phyloP scores from a whole-genome alignment of 2,113 vertebrate genomes.

The Lichenostomus cassidix region DNA sequence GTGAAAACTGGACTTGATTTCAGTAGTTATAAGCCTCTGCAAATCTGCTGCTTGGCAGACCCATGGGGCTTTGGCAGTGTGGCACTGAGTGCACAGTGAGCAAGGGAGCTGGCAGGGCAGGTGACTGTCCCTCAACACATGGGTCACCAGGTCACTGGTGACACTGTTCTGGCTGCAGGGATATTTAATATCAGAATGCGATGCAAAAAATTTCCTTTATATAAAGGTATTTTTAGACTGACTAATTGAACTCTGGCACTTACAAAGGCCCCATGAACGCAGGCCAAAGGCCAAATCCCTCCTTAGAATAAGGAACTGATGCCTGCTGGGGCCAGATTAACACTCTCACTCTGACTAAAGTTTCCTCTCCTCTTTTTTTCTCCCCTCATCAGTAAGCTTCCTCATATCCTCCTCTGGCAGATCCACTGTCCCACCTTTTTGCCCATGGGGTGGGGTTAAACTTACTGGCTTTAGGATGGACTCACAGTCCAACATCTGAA shows the following conservation, averaged over 20 bases:
- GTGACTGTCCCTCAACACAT: background rate
- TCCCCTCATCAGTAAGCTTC: background rate
- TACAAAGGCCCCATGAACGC: background rate
- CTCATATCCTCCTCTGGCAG: background rate
- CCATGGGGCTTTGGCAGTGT: accelerated
- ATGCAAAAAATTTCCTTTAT: background rate
- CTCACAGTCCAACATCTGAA: background rate
- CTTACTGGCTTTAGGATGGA: accelerated
- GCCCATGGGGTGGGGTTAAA: background rate
- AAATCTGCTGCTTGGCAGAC: background rate
- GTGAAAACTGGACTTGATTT: background rate
- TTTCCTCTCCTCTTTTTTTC: background rate
- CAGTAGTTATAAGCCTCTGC: background rate
- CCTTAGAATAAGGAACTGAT: background rate
- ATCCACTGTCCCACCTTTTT: background rate
- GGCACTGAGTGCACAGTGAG: background rate
- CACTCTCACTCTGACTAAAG: background rate
- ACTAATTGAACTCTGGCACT: background rate
- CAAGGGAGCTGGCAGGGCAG: background rate
- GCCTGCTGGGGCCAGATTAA: background rate
- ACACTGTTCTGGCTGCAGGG: background rate
- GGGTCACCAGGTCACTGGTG: background rate
- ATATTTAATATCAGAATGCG: background rate
- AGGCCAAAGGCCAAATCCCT: background rate
- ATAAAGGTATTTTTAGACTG: background rate